Evolutionary conservation across 2,888 invertebrate species (phyloP).

Genomic region (Amaurobius ferox): DNA sequence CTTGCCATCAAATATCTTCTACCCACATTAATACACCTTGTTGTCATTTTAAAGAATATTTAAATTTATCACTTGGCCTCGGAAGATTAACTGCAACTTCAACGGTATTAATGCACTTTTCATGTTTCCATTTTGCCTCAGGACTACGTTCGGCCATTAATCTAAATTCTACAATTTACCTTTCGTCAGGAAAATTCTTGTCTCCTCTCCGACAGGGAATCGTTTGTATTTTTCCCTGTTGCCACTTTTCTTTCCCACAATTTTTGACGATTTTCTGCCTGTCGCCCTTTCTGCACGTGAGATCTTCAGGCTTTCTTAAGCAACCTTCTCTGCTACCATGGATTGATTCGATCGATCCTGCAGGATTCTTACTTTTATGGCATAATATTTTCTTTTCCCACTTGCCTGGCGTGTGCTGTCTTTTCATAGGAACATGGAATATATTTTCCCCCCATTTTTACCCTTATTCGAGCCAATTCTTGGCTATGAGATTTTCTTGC

Average conservation of each 20-base stretch:
- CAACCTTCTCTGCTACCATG: background rate
- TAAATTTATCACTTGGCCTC: conserved; percentile 15
- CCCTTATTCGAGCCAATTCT: background rate
- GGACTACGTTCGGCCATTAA: conserved; percentile 43
- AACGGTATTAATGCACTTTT: conserved; percentile 55
- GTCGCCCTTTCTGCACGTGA: background rate
- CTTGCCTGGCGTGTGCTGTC: background rate
- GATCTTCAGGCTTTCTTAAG: background rate
- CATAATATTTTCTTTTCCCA: background rate
- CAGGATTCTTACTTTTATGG: background rate
- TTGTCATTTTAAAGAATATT: conserved; percentile 17
- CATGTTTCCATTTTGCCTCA: conserved; percentile 41
- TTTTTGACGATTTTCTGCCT: background rate
- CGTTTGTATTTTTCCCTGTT: conserved; percentile 18
- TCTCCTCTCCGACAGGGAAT: background rate
- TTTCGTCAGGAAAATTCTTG: conserved; percentile 16
- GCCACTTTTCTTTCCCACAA: conserved; percentile 12
- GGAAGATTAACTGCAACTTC: conserved; percentile 24
- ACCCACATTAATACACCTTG: no score
- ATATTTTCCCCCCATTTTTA: background rate
- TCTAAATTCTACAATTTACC: conserved; percentile 51
- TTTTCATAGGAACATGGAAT: background rate
- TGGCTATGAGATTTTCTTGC: background rate
- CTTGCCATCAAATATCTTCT: no score
- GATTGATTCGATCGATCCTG: background rate